phyloP scores from a whole-genome alignment of 1,140 invertebrate species.

The Oedothorax gibbosus region DNA sequence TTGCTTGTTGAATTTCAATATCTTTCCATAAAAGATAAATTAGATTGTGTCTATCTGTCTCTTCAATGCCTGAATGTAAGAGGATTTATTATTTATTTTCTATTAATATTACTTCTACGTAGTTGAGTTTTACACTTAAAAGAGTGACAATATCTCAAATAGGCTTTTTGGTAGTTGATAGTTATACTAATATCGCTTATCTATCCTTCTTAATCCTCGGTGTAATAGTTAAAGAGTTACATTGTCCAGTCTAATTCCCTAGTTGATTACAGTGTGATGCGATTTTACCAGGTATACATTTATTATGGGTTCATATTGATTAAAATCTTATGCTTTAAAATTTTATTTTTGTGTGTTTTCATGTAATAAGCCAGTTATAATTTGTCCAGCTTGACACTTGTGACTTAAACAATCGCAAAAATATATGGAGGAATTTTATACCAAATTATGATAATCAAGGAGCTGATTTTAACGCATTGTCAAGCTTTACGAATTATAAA shows the following conservation, averaged over 20 bases:
- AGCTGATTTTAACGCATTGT: background rate
- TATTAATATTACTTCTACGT: conserved; percentile 18
- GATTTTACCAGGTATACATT: no score
- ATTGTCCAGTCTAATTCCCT: conserved; percentile 46
- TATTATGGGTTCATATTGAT: no score
- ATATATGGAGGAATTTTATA: no score
- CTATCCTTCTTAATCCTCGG: conserved; percentile 20
- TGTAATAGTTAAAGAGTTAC: conserved; percentile 47
- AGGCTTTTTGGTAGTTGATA: conserved; percentile 59
- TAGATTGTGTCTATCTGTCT: conserved; percentile 24
- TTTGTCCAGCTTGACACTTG: background rate
- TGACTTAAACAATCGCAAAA: no score
- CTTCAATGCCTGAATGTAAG: conserved; percentile 32
- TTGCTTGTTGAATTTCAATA: conserved; percentile 36
- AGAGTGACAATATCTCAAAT: conserved; percentile 39
- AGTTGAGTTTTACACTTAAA: background rate
- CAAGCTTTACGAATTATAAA: background rate
- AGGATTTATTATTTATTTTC: conserved; percentile 21
- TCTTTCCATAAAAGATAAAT: conserved; percentile 18
- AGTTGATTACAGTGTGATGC: background rate
- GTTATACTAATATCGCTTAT: conserved; percentile 49
- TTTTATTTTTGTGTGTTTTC: no score
- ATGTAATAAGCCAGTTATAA: background rate
- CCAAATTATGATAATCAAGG: no score
- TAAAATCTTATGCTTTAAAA: no score